Evolutionary conservation across 2,113 vertebrate species (phyloP).

Genomic region (Hemiscyllium ocellatum): DNA sequence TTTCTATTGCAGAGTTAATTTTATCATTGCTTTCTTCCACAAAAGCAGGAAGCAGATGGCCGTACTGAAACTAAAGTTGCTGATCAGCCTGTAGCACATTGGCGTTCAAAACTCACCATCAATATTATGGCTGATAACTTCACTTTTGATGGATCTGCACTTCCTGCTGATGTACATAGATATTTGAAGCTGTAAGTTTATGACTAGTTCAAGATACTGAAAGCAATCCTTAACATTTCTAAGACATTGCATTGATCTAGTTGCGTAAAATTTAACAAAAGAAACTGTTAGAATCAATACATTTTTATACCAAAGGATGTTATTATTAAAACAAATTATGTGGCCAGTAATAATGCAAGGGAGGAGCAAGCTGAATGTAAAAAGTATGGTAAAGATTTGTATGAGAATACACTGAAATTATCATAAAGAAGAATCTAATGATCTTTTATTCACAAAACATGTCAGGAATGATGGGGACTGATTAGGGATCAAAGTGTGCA

Average conservation of each 20-base stretch:
- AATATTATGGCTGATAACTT: conserved; percentile 89
- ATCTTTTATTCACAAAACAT: too few species aligned
- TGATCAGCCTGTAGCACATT: conserved; percentile 82
- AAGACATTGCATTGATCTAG: background rate
- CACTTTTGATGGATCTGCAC: conserved; percentile 76
- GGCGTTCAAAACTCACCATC: conserved; percentile 84
- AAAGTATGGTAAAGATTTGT: background rate
- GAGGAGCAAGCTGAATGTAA: background rate
- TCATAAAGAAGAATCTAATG: too few species aligned
- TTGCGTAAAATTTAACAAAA: background rate
- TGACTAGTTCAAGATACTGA: background rate
- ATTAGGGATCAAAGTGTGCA: too few species aligned
- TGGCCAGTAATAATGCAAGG: background rate
- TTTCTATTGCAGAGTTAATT: background rate
- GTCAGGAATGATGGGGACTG: too few species aligned
- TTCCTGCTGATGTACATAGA: conserved; percentile 86
- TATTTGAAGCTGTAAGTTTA: conserved; percentile 81
- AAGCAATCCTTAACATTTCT: background rate
- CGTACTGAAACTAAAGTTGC: conserved; percentile 44
- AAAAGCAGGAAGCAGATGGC: background rate
- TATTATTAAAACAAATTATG: background rate
- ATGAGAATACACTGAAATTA: too few species aligned
- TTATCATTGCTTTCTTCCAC: background rate
- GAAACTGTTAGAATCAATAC: background rate
- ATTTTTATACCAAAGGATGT: background rate